These are phyloP conservation scores for Polyploca ridens DNA, from an alignment of 2,888 invertebrate genomes.

Conservation along the genomic window DNA sequence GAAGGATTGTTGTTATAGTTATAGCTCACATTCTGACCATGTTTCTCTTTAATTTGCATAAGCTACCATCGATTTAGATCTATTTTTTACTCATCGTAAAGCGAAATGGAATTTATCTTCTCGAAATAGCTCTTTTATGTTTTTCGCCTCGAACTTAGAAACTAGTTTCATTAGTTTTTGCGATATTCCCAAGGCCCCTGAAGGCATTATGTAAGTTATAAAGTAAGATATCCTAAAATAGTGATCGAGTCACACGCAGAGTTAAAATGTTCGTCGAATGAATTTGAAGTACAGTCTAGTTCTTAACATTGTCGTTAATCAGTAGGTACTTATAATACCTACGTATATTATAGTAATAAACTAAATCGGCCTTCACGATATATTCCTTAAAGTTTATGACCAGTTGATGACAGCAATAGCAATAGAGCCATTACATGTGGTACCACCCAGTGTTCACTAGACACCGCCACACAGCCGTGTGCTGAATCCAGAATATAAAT, in stretches of 20 bases:
- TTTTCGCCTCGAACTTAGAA: background rate
- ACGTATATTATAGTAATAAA: background rate
- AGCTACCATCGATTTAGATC: background rate
- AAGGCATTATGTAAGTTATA: background rate
- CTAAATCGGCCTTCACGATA: background rate
- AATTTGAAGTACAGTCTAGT: background rate
- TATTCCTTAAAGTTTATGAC: constrained; percentile 8
- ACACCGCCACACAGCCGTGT: constrained; percentile 33
- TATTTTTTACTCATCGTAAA: constrained; percentile 7
- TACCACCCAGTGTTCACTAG: constrained; percentile 43
- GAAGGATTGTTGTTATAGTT: constrained; percentile 8
- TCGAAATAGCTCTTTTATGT: background rate
- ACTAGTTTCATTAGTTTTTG: constrained; percentile 1
- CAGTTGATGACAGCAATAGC: constrained; percentile 23
- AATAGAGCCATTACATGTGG: constrained; percentile 38
- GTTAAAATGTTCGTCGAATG: background rate
- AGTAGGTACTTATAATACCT: background rate
- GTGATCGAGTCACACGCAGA: background rate
- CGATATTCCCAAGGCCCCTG: background rate
- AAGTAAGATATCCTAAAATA: background rate
- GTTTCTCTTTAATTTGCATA: constrained; percentile 5
- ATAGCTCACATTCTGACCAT: constrained; percentile 4
- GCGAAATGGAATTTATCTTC: background rate
- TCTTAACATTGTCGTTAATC: background rate
- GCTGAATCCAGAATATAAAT: constrained; percentile 42